phyloP scores from a whole-genome alignment of 2,113 vertebrate species.

The Lophotis ruficrista region DNA sequence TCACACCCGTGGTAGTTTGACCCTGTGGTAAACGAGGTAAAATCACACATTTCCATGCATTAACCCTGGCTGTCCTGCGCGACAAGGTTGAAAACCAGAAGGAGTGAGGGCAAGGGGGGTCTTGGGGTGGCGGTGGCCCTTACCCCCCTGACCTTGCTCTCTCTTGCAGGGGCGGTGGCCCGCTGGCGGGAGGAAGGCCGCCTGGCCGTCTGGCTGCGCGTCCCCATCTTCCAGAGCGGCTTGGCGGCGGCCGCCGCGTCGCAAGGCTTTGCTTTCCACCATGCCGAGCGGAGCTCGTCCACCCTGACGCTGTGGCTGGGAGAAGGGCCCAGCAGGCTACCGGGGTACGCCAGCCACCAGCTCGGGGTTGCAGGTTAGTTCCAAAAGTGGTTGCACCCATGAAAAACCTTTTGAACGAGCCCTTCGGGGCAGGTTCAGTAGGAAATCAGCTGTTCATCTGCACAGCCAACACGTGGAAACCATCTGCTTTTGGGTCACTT shows the following conservation, averaged over 20 bases:
- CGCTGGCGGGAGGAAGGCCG: slow-evolving; percentile 83
- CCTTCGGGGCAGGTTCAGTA: neutral
- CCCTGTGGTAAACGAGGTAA: neutral
- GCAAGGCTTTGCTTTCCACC: slow-evolving; percentile 91
- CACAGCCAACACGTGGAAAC: accelerated
- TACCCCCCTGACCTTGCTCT: neutral
- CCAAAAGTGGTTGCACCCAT: accelerated
- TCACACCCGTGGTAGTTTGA: accelerated
- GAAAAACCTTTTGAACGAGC: neutral
- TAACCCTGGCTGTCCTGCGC: accelerated
- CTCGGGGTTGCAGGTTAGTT: slow-evolving; percentile 90
- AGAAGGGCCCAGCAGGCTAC: slow-evolving; percentile 82
- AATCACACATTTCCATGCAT: neutral
- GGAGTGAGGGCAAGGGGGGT: too few relatives aligned
- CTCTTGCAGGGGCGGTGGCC: slow-evolving; percentile 75
- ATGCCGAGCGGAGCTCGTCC: slow-evolving; percentile 75
- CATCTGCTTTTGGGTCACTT: neutral
- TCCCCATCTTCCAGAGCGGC: slow-evolving; percentile 85
- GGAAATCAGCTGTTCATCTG: neutral
- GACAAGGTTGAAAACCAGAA: neutral
- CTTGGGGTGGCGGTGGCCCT: accelerated
- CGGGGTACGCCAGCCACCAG: slow-evolving; percentile 89
- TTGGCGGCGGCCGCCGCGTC: slow-evolving; percentile 76
- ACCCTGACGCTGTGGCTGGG: slow-evolving; percentile 86
- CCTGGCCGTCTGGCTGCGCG: slow-evolving; percentile 83